Conservation (phyloP, 2,797 vertebrate genomes). For the Morelia viridis region DNA sequence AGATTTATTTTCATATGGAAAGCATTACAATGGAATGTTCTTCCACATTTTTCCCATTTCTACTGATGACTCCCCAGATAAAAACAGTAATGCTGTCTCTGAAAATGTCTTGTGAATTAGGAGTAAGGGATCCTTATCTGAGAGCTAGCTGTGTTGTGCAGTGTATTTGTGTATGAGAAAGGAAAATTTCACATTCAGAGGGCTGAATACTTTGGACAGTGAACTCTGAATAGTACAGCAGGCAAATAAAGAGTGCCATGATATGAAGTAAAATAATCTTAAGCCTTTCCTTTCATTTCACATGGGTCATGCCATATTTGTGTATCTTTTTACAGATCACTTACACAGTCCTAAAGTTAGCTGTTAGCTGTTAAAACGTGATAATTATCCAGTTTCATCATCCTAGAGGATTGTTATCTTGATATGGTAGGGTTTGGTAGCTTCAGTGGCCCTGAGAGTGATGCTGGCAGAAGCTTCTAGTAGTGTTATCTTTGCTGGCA, state of each 20-base stretch:
- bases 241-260: neutral
- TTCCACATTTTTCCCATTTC: neutral
- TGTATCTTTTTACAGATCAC: neutral
- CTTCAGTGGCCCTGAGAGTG: neutral
- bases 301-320: neutral
- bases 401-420: neutral
- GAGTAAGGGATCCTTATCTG: neutral
- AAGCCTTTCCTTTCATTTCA: neutral
- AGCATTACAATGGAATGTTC: slow-evolving; percentile 17
- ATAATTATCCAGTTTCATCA: neutral
- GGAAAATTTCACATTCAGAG: neutral
- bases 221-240: neutral
- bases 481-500: neutral
- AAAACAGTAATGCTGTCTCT: neutral
- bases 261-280: neutral
- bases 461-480: neutral
- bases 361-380: neutral
- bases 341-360: neutral
- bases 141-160: neutral
- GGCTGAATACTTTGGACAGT: neutral
- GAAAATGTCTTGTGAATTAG: neutral
- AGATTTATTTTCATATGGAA: slow-evolving; percentile 3
- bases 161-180: neutral
- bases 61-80: neutral
- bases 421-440: neutral